Evolutionary conservation across 2,888 invertebrate species (phyloP).

Genomic region (Stenolophus ochropezus): DNA sequence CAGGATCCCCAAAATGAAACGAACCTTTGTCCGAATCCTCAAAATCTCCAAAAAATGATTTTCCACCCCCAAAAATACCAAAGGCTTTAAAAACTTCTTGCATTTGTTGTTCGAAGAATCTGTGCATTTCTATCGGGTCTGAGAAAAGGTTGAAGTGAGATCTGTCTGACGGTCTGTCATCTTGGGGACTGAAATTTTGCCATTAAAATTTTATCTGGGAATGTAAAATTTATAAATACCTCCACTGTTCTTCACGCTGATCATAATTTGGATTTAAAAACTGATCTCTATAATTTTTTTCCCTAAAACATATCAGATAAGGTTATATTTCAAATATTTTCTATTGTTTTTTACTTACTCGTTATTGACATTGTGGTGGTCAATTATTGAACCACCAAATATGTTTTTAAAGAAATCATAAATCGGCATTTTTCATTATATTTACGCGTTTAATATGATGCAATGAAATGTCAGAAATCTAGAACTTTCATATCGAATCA

Average conservation of each 20-base stretch:
- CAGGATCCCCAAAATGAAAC: background rate
- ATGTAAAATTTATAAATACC: background rate
- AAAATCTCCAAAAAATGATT: conserved; percentile 71
- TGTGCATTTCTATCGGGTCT: conserved; percentile 78
- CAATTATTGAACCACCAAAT: conserved; percentile 25
- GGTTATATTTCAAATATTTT: conserved; percentile 17
- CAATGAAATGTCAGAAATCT: conserved; percentile 1
- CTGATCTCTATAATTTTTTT: conserved; percentile 21
- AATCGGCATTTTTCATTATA: conserved; percentile 48
- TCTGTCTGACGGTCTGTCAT: background rate
- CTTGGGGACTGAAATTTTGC: background rate
- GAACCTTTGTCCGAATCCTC: conserved; percentile 58
- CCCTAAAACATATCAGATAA: background rate
- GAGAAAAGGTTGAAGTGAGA: conserved; percentile 75
- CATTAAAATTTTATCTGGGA: background rate
- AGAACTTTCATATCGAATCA: background rate
- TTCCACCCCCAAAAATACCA: conserved; percentile 67
- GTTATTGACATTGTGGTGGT: background rate
- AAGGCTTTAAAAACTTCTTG: conserved; percentile 76
- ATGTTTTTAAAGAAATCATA: conserved; percentile 48
- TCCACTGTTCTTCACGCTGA: conserved; percentile 6
- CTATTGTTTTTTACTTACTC: background rate
- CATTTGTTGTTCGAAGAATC: conserved; percentile 78
- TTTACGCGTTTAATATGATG: background rate
- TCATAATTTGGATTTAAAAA: conserved; percentile 22